Evolutionary conservation across 2,888 invertebrate species (phyloP).

Genomic region (Matsumyia berberina): DNA sequence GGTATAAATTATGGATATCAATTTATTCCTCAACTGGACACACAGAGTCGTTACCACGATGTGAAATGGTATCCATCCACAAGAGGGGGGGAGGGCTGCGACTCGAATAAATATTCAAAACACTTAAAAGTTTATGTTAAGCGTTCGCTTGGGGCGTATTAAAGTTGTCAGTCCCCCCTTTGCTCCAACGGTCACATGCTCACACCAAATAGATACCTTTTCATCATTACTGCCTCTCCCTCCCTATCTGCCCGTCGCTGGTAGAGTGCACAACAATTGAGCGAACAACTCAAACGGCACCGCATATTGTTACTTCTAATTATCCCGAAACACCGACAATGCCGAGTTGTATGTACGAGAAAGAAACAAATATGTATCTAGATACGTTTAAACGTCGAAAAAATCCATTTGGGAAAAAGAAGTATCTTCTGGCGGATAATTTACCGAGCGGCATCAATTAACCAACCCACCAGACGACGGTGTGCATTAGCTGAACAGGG

Average conservation of each 20-base stretch:
- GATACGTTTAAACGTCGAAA: conserved; percentile 21
- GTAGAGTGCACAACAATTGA: conserved; percentile 37
- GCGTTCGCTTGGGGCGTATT: conserved; percentile 47
- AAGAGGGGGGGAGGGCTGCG: not conserved
- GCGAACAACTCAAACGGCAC: conserved; percentile 60
- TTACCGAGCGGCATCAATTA: conserved; percentile 34
- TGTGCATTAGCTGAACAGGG: conserved; percentile 25
- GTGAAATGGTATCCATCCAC: conserved; percentile 46
- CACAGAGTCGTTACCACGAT: conserved; percentile 43
- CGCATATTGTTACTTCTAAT: conserved; percentile 72
- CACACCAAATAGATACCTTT: conserved; percentile 6
- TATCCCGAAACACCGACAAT: conserved; percentile 63
- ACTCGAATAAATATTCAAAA: conserved; percentile 56
- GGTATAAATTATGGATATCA: conserved; percentile 66
- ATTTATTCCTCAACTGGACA: conserved; percentile 64
- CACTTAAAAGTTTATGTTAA: conserved; percentile 56
- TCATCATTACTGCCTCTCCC: conserved; percentile 6
- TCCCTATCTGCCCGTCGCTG: conserved; percentile 9
- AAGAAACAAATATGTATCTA: conserved; percentile 37
- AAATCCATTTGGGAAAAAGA: conserved; percentile 10
- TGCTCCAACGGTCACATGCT: conserved; percentile 11
- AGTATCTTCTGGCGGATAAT: conserved; percentile 38
- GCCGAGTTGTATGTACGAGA: conserved; percentile 9
- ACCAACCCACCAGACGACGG: conserved; percentile 37
- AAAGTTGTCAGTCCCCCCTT: conserved; percentile 1